A percentile compares a stretch with the other conserved stretches of the same genome.
phyloP scores from a whole-genome alignment of 2,888 invertebrate genomes.

The Drosophila barbarae region DNA sequence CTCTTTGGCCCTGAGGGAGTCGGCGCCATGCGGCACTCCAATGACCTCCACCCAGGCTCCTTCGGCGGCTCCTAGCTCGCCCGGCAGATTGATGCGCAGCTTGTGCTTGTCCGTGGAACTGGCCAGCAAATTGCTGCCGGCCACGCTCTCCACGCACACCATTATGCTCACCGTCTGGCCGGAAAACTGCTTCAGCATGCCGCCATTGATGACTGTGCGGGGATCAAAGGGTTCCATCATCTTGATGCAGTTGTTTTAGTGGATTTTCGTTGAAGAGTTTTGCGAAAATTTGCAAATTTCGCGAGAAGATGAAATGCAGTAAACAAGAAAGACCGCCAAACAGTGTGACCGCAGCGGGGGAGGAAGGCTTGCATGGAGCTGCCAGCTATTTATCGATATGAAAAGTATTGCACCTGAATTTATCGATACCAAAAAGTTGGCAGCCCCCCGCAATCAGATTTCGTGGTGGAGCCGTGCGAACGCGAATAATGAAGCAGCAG shows the following conservation, averaged over 20 bases:
- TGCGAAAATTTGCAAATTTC: not conserved
- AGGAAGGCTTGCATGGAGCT: not conserved
- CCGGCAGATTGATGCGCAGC: constrained; percentile 68
- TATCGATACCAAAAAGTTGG: not conserved
- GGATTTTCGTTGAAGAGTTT: not conserved
- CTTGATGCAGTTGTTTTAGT: not conserved
- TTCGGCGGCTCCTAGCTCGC: constrained; percentile 58
- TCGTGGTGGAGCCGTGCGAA: constrained; percentile 22
- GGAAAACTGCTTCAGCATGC: constrained; percentile 70
- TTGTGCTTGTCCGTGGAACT: constrained; percentile 74
- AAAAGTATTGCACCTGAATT: no score
- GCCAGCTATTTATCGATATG: no score
- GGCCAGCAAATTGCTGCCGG: constrained; percentile 64
- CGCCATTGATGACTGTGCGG: constrained; percentile 74
- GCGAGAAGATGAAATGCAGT: constrained; percentile 11
- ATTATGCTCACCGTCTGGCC: constrained; percentile 77
- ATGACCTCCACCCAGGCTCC: constrained; percentile 79
- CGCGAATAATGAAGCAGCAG: constrained; percentile 59
- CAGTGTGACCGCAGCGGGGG: constrained; percentile 9
- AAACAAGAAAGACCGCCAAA: constrained; percentile 37
- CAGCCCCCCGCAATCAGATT: not conserved
- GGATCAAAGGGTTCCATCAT: constrained; percentile 70
- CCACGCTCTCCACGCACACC: constrained; percentile 71
- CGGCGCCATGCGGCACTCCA: constrained; percentile 62
- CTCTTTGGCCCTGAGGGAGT: constrained; percentile 74